A percentile compares a stretch with the other conserved stretches of the same genome.
Evolutionary conservation across 2,797 vertebrate species (phyloP).

Genomic region (Novumbra hubbsi): DNA sequence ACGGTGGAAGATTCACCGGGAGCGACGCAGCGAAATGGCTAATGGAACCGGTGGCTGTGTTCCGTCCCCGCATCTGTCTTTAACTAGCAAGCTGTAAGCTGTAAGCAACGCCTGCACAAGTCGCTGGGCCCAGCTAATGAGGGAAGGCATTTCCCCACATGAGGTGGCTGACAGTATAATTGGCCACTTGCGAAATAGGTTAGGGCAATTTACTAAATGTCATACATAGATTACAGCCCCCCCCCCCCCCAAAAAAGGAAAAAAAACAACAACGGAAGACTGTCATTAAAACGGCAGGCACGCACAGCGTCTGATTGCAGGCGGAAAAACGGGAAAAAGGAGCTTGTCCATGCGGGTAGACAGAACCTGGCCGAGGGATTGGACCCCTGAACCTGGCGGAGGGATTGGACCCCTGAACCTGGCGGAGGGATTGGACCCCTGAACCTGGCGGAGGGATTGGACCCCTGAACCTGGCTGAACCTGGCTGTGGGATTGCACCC

Average conservation of each 20-base stretch:
- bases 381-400: constrained; percentile 17
- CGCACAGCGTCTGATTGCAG: constrained; percentile 30
- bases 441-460: constrained; percentile 15
- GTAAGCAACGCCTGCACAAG: constrained; percentile 19
- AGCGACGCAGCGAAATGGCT: constrained; percentile 20
- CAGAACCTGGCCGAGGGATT: constrained; percentile 13
- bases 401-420: constrained; percentile 3
- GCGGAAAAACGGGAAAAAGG: constrained; percentile 32
- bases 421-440: background rate
- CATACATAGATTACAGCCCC: constrained; percentile 49
- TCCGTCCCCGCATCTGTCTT: constrained; percentile 9
- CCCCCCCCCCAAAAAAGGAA: too few species aligned
- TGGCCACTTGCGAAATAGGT: constrained; percentile 58
- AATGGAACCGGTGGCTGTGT: constrained; percentile 17
- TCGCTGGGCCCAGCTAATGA: constrained; percentile 28
- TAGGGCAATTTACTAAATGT: constrained; percentile 57
- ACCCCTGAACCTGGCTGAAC: constrained; percentile 14
- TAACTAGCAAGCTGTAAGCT: constrained; percentile 4
- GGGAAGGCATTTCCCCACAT: constrained; percentile 40
- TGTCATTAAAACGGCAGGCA: constrained; percentile 55
- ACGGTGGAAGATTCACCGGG: background rate
- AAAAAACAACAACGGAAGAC: constrained; percentile 45
- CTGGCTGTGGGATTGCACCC: background rate
- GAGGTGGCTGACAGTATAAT: constrained; percentile 54
- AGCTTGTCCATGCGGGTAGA: constrained; percentile 41